Conservation (phyloP, 2,113 vertebrate species). For the Crotophaga sulcirostris region DNA sequence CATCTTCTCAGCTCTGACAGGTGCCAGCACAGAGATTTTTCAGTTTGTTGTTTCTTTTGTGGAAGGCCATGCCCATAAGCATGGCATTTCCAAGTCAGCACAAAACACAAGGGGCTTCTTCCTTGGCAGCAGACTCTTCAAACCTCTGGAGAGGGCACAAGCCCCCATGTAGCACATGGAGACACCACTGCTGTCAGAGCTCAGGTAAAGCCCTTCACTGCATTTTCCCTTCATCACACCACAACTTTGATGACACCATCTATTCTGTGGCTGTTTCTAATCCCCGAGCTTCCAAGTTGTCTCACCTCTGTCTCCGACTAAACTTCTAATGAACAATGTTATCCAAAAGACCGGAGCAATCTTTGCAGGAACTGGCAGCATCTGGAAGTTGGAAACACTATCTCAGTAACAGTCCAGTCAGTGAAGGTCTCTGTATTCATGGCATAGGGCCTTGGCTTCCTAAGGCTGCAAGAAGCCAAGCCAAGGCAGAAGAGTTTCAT, state of each 20-base stretch:
- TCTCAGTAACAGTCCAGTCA: not conserved
- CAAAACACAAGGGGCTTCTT: not conserved
- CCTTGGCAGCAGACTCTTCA: not conserved
- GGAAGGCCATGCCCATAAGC: not conserved
- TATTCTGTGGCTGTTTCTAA: not conserved
- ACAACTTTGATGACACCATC: not conserved
- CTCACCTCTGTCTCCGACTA: not conserved
- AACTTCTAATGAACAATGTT: not conserved
- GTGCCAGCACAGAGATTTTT: not conserved
- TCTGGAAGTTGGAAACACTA: not conserved
- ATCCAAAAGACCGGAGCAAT: not conserved
- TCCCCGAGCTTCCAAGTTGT: not conserved
- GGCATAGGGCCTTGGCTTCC: not conserved
- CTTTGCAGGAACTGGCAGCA: not conserved
- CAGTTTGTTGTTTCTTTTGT: not conserved
- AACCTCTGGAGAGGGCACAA: not conserved
- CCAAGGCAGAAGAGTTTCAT: not conserved
- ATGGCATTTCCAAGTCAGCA: not conserved
- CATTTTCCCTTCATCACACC: fast-evolving
- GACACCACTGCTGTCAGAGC: not conserved
- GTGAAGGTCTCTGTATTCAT: not conserved
- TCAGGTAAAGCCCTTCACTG: not conserved
- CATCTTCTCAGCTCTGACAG: not conserved
- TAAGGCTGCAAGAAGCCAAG: not conserved
- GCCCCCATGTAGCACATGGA: fast-evolving